Evolutionary conservation across 2,888 invertebrate species (phyloP), one percentile per base, ranked within the genome.

Genomic region (Melanchra persicariae): DNA sequence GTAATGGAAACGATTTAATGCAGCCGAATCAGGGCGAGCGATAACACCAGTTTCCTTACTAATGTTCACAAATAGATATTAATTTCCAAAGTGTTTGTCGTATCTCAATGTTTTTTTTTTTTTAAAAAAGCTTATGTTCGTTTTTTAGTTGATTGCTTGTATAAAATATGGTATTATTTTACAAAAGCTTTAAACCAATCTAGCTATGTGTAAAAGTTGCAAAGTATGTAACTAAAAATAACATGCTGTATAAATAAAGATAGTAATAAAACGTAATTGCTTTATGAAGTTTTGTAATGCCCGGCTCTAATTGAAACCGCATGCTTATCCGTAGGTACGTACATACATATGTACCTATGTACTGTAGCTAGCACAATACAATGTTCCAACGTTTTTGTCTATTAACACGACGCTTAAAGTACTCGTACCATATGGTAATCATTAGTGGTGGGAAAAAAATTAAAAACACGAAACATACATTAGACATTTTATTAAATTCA

Each of bases 1-100:
- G 92, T 95, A 95, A 95, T 95, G 94, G 94, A 94, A 94, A 92
- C 92, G 91, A 93, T 94, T 93, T 93, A 94, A 93, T 93, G 91
- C 91, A 89, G 89, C 87, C 88, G 90, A 93, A 93, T 92, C 91
- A 89, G 91, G 89, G 85, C 90, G 88, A 70, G 79, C 90, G 93
- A 93, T 94, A 92, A 92, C 88, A 89, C 88, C 88, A 84, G 87
- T 89, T 90, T 87, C 89, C 83, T 86, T 85, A 86, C 81, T 85
- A 85, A 83, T 87, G 84, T 88, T 86, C 84, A 84, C 79, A 78
- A 85, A 86, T 84, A 87, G 84, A 87, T 87, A 87, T 87, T 84
- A 87, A 87, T 87, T 86, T 87, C 73, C 77, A 74, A 86, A 84
- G 73, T 80, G 77, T 77, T 80, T 60, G 58, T 75, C 70, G 71